These are phyloP conservation scores for Orchestia grillus DNA, from an alignment of 1,140 invertebrate genomes.

Conservation along the genomic window DNA sequence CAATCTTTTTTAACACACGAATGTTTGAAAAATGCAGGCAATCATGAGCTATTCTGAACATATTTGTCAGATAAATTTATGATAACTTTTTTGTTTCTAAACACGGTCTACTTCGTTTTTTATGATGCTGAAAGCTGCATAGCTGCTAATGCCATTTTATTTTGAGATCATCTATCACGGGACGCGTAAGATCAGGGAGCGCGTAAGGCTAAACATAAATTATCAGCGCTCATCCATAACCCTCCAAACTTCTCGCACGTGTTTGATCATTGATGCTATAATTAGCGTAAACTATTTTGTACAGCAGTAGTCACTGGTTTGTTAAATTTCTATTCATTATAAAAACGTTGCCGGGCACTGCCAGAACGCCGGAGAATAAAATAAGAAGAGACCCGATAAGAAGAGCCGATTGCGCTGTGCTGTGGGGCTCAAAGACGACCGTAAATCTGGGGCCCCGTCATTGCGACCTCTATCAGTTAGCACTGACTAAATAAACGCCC, in stretches of 20 bases:
- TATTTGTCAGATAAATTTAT: too few species aligned
- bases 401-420: slow-evolving; percentile 7
- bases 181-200: background rate
- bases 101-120: background rate
- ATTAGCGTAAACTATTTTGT: background rate
- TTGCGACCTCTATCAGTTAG: slow-evolving; percentile 52
- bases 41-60: too few species aligned
- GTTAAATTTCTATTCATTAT: background rate
- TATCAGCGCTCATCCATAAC: background rate
- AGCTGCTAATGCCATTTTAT: background rate
- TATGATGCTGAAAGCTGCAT: background rate
- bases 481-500: slow-evolving; percentile 48
- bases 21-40: too few species aligned
- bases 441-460: slow-evolving; percentile 16
- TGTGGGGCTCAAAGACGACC: slow-evolving; percentile 23
- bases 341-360: background rate
- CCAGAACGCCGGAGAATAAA: background rate
- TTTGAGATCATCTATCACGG: background rate
- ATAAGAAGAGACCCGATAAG: slow-evolving; percentile 30
- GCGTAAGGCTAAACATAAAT: background rate
- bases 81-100: too few species aligned
- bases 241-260: background rate
- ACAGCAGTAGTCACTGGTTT: background rate
- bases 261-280: background rate
- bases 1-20: too few species aligned